Evolutionary conservation across 2,113 vertebrate species (phyloP).

Genomic region (Cacatua alba): DNA sequence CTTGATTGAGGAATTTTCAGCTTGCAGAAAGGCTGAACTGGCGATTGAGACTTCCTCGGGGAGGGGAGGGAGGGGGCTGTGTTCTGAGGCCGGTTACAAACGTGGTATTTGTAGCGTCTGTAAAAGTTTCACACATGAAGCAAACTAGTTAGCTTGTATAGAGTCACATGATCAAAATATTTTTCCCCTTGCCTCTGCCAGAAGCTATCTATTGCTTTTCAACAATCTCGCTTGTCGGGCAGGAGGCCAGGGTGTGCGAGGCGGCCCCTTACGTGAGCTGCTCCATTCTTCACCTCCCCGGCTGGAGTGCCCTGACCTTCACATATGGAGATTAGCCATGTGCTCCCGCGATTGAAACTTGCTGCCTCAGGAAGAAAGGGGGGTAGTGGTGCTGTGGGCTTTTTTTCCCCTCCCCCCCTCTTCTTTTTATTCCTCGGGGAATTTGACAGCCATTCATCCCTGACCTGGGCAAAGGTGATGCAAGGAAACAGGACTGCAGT

Average conservation of each 20-base stretch:
- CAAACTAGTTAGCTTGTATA: slow-evolving; percentile 48
- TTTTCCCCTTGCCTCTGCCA: slow-evolving; percentile 76
- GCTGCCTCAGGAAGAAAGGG: slow-evolving; percentile 75
- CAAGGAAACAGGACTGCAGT: slow-evolving; percentile 63
- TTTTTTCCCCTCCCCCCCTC: too few relatives aligned
- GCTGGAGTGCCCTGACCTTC: slow-evolving; percentile 85
- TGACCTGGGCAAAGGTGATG: slow-evolving; percentile 76
- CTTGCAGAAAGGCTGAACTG: not conserved
- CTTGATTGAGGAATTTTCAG: not conserved
- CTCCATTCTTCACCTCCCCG: slow-evolving; percentile 78
- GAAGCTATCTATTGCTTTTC: slow-evolving; percentile 79
- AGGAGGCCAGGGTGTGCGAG: slow-evolving; percentile 77
- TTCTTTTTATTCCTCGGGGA: slow-evolving; percentile 55
- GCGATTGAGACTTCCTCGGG: not conserved
- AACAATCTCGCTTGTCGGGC: slow-evolving; percentile 76
- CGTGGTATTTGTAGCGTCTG: slow-evolving; percentile 9
- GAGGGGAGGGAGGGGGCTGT: not conserved
- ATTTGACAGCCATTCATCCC: slow-evolving; percentile 77
- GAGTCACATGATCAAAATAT: slow-evolving; percentile 80
- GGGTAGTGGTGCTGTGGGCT: not conserved
- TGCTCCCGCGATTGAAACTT: slow-evolving; percentile 79
- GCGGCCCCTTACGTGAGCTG: slow-evolving; percentile 75
- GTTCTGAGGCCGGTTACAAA: not conserved
- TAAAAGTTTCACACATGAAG: slow-evolving; percentile 53
- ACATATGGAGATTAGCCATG: slow-evolving; percentile 94